Evolutionary conservation across 2,797 vertebrate genomes (phyloP), one percentile per base, ranked within the genome.

Genomic region (Malurus splendens): DNA sequence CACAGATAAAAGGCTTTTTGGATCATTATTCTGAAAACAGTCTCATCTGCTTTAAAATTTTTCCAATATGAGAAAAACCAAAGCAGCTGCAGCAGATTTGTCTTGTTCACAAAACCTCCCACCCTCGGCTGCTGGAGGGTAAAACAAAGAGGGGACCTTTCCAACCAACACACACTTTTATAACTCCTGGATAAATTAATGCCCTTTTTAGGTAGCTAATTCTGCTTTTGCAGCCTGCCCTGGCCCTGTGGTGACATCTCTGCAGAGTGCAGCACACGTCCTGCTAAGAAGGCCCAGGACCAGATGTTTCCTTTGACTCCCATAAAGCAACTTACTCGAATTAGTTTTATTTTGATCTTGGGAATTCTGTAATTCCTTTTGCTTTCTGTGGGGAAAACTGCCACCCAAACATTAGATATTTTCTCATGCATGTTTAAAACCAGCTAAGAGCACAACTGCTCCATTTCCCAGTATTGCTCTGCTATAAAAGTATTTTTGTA

Each of bases 231-330:
- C 86, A 93, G 75, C 65, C 74, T 33, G 8, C 62, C 79, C 18
- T 39, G 93, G 87, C 87, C 81, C 94, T 39, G 87, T 59, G 95
- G 80, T 97, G 96, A 96, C 68, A 62, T 95, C 94, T 59, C 92
- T 93, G 79, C 95, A 93, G 95, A 23, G 92, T 66, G 86, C 61
- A 93, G 86, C 86, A 93, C 92, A 87, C 94, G 94, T 95, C 94
- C 93, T 76, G 79, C 91, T 68, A 15, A 30, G 83, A 32, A 2
- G 66, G 93, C 48, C 1, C 38, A 23, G 93, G 56, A 88, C 96
- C 97, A 97, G 96, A 96, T 96, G 96, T 97, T 96, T 94, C 93
- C 91, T 94, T 82, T 91, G 76, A 93, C 91, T 93, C 86, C 78
- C 91, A 94, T 89, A 92, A 94, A 95, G 85, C 61, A 79, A 92